Base-by-base conservation (phyloP, 2,888 invertebrate genomes). In the Nephrocerus scutellatus region DNA sequence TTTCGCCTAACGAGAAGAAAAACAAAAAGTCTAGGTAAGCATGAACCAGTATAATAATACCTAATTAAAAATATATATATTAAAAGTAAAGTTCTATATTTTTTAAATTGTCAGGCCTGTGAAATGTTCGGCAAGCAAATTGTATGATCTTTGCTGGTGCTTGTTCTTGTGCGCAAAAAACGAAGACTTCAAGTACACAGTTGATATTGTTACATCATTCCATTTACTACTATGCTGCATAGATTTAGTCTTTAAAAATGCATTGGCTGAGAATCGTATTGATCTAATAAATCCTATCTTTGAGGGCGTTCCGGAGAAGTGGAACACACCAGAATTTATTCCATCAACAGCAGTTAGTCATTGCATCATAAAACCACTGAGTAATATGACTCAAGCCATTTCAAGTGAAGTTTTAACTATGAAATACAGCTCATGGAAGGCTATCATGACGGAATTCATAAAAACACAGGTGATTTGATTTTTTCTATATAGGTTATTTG, bases 141-240 rank as follows among this genome's bases (percentile, higher is more conserved):
- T 96, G 5, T 93, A 90, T 68, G 89, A 91, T 60, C 90, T 95
- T 60, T 84, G 87, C 52, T 97, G 96, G 96, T 87, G 87, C 34
- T 70, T 96, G 41, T 96, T 90, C 70, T 78, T 93, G 22, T 84
- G 86, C 63, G 83, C 90, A 10, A 88, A 88, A 71, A 87, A 86
- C 33, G 84, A 88, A 59, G 85, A 88, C 59, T 80, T 85, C 26
- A 80, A 81, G 36, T 85, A 89, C 18, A 84, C 86, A 31, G 87
- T 92, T 61, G 96, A 97, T 68, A 72, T 98, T 39, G 91, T 98
- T 2, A 91, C 88, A 62, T 93, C 91, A 48, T 92, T 87, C 62
- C 93, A 96, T 68, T 73, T 97, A 31, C 70, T 98, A 32, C 72
- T 95, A 40, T 88, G 90, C 41, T 88, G 91, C 63, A 77, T 93